Base-by-base conservation (phyloP, 2,888 invertebrate genomes). In the Andrena marginata region DNA sequence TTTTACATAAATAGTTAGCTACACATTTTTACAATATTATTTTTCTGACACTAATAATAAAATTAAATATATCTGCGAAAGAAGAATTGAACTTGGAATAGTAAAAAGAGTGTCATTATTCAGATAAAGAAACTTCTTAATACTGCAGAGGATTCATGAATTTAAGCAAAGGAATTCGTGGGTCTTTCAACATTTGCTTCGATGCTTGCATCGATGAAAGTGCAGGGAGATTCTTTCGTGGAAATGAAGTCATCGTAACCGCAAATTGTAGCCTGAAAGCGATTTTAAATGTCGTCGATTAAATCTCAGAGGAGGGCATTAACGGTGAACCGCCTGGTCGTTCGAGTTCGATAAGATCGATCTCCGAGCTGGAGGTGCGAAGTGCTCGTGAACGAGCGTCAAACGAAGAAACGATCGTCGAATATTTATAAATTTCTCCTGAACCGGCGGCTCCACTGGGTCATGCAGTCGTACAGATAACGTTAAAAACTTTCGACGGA, bases 401-500 rank as follows among this genome's bases (percentile, higher is more conserved):
- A 42, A 85, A 88, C 71, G 82, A 76, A 75, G 72, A 77, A 86
- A 84, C 76, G 85, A 87, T 90, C 89, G 89, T 91, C 89, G 90
- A 91, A 91, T 92, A 92, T 93, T 92, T 93, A 92, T 91, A 91
- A 92, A 90, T 91, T 89, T 88, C 73, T 29, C 84, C 82, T 77
- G 84, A 68, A 75, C 85, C 90, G 90, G 90, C 88, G 87, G 88
- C 89, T 80, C 69, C 73, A 23, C 23, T 56, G 87, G 74, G 88
- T 90, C 91, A 89, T 89, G 90, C 90, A 89, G 88, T 80, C 87
- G 69, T 77, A 80, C 73, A 85, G 88, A 90, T 89, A 88, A 87
- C 85, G 82, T 77, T 87, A 83, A 71, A 87, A 82, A 83, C 81
- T 80, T 81, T 70, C 69, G 64, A 70, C 56, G 64, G 64, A 77